Percentiles rank a stretch among this genome's conserved stretches.
Conservation (phyloP, 2,888 invertebrate genomes). For the Sinopyrophorus schimmeli region DNA sequence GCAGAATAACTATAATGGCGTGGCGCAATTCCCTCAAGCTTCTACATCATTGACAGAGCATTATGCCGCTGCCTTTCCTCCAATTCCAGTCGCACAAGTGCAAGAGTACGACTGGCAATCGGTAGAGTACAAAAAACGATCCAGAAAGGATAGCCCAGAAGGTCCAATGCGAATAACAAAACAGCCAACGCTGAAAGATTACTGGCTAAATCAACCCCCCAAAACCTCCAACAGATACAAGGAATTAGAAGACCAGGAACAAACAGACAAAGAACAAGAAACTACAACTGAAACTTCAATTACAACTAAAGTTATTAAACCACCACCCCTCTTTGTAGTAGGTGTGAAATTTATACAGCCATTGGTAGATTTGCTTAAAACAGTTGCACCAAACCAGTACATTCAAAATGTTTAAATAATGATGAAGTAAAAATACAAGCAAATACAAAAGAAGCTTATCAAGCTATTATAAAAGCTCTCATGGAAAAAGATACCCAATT, state of each 20-base stretch:
- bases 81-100: not conserved
- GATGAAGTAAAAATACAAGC: conserved; percentile 6
- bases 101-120: not conserved
- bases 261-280: not conserved
- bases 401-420: not conserved
- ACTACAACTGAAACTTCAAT: too few relatives aligned
- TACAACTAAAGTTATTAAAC: conserved; percentile 2
- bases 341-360: conserved; percentile 1
- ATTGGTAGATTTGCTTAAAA: not conserved
- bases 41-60: not conserved
- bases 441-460: not conserved
- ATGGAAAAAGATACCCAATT: not conserved
- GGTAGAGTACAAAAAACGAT: not conserved
- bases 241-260: conserved; percentile 3
- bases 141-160: conserved; percentile 1
- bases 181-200: conserved; percentile 2
- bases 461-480: conserved; percentile 5
- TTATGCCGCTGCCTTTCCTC: conserved; percentile 6
- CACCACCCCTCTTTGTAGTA: conserved; percentile 3
- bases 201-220: conserved; percentile 2
- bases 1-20: not conserved
- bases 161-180: too few relatives aligned
- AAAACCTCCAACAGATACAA: conserved; percentile 2
- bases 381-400: conserved; percentile 3
- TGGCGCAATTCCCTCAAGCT: not conserved